A percentile compares a stretch with the other conserved stretches of the same genome.
Evolutionary conservation across 2,888 invertebrate species (phyloP).

Genomic region (Laspeyria flexula): DNA sequence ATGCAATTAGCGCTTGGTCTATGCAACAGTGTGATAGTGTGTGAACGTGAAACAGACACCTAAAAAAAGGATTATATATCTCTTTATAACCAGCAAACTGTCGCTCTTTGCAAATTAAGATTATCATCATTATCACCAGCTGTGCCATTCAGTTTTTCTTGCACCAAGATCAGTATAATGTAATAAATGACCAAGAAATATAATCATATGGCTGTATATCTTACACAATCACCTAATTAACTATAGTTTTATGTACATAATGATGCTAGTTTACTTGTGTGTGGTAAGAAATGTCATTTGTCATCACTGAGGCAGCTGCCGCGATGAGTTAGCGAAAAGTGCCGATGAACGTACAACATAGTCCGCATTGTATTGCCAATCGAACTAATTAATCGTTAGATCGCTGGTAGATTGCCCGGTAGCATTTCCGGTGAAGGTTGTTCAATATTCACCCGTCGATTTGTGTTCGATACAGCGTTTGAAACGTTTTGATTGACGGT

Average conservation of each 20-base stretch:
- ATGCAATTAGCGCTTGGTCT: no score
- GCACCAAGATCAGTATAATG: background rate
- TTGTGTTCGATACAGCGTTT: constrained; percentile 60
- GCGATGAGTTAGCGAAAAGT: constrained; percentile 80
- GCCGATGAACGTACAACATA: constrained; percentile 69
- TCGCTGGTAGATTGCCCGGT: constrained; percentile 78
- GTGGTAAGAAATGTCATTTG: constrained; percentile 55
- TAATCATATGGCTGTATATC: constrained; percentile 3
- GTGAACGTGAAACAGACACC: no score
- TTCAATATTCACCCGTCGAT: constrained; percentile 75
- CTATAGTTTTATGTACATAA: constrained; percentile 9
- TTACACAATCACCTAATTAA: constrained; percentile 33
- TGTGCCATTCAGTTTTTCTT: background rate
- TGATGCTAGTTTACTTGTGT: background rate
- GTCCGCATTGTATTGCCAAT: constrained; percentile 77
- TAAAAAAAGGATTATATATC: background rate
- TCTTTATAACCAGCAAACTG: background rate
- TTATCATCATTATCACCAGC: background rate
- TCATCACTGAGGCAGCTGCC: constrained; percentile 69
- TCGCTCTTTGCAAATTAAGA: background rate
- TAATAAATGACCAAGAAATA: background rate
- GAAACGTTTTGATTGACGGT: constrained; percentile 77
- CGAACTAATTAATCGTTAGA: constrained; percentile 84
- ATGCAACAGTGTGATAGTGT: no score
- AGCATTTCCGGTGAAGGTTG: constrained; percentile 83